Evolutionary conservation across 2,888 invertebrate species (phyloP).

Genomic region (Cacoxenus indagator): DNA sequence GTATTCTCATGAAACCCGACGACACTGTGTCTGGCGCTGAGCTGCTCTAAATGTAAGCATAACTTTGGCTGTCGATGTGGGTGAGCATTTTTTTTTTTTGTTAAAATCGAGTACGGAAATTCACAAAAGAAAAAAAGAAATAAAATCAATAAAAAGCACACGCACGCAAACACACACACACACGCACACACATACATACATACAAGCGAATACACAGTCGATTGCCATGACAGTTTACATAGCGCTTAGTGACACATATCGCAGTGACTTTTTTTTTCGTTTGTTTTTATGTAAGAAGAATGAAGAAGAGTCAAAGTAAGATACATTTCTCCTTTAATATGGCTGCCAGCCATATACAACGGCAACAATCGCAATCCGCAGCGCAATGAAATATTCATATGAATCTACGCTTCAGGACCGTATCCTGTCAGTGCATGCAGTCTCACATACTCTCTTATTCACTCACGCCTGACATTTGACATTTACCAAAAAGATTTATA

Average conservation of each 20-base stretch:
- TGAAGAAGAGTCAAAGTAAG: neutral
- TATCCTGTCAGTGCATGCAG: neutral
- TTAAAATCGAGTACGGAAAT: too few species aligned
- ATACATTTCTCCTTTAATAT: neutral
- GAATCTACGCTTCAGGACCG: neutral
- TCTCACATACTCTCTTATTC: neutral
- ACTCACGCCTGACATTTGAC: slow-evolving; percentile 3
- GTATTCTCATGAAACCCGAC: too few species aligned
- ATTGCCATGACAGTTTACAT: neutral
- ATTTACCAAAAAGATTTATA: neutral
- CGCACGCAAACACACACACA: neutral
- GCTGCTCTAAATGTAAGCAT: neutral
- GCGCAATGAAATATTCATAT: neutral
- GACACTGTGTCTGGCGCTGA: slow-evolving; percentile 3
- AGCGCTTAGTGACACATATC: slow-evolving; percentile 6
- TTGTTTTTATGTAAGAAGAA: too few species aligned
- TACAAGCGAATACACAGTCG: neutral
- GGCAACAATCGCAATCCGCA: neutral
- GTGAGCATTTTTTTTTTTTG: neutral
- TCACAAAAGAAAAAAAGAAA: neutral
- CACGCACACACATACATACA: neutral
- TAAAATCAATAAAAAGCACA: slow-evolving; percentile 5
- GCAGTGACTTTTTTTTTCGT: neutral
- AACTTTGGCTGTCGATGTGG: neutral
- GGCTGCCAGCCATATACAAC: neutral